Evolutionary conservation across 2,797 vertebrate genomes (phyloP).

Genomic region (Hipposideros larvatus): DNA sequence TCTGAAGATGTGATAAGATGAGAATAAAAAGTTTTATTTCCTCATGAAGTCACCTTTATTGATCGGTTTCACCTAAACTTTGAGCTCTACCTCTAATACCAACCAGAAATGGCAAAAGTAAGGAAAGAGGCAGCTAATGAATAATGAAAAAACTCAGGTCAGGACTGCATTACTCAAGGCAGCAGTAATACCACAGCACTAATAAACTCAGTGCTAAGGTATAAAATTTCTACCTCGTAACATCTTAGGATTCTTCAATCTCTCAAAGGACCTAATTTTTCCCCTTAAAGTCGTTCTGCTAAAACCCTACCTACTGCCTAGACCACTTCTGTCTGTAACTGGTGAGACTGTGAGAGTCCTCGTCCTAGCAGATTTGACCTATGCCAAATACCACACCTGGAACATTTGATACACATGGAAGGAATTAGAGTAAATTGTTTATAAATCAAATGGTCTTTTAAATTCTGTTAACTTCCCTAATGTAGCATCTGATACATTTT

Average conservation of each 20-base stretch:
- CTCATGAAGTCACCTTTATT: not conserved
- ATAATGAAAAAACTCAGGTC: not conserved
- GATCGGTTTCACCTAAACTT: slow-evolving; percentile 37
- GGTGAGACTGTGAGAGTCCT: not conserved
- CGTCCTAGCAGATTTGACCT: not conserved
- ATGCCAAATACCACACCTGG: not conserved
- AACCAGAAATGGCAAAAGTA: not conserved
- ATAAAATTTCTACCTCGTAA: not conserved
- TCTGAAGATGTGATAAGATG: not conserved
- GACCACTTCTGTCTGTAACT: not conserved
- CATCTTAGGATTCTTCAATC: not conserved
- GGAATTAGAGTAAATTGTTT: not conserved
- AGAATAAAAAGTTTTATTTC: slow-evolving; percentile 39
- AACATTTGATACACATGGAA: not conserved
- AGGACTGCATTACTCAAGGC: not conserved
- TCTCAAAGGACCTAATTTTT: not conserved
- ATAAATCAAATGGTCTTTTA: slow-evolving; percentile 39
- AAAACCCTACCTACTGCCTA: slow-evolving; percentile 25
- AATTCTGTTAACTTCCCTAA: not conserved
- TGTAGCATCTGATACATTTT: not conserved
- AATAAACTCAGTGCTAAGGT: not conserved
- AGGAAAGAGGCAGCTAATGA: not conserved
- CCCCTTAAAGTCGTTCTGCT: slow-evolving; percentile 1
- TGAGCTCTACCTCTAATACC: not conserved
- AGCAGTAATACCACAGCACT: not conserved